Base-by-base conservation (phyloP, 2,888 invertebrate genomes). In the Ennomos quercinarius region DNA sequence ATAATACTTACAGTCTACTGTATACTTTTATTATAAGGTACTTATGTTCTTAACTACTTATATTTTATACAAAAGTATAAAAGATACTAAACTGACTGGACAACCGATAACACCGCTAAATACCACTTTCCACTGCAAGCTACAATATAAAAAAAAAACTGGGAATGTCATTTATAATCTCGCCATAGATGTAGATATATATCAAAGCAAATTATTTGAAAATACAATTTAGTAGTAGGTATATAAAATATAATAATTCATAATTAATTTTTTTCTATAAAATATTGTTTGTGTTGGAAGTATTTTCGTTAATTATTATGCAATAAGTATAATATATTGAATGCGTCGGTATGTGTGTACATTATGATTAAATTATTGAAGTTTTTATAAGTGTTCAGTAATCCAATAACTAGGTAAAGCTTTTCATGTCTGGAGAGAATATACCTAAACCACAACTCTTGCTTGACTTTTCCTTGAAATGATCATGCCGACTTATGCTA, bases 41-140 rank as follows among this genome's bases (percentile, higher is more conserved):
- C 27, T 27, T 27, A 59, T 42, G 42, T 45, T 46, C 61, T 46
- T 62, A 63, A 61, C 64, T 72, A 64, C 59, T 52, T 71, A 69
- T 75, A 68, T 74, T 75, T 73, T 72, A 75, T 72, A 76, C 71
- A 73, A 78, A 77, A 76, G 13, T 51, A 56, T 70, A 74, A 70
- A 67, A 75, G 79, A 78, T 77, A 75, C 80, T 81, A 80, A 81
- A 78, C 72, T 88, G 89, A 89, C 89, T 89, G 83, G 86, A 83
- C 42, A 84, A 77, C 35, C 48, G 17, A 49, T 45, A 53, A 48
- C 35, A 41, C 35, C 13, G 43, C n/a, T 48, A 51, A 65, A 66
- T 70, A 71, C 63, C 66, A 57, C 70, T 69, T 79, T 78, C 83
- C 85, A 88, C 84, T 78, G 77, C 66, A 75, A 83, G 80, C 79